A percentile compares a stretch with the other conserved stretches of the same genome.
phyloP scores from a whole-genome alignment of 2,888 invertebrate genomes.

The Lacanobia oleracea region DNA sequence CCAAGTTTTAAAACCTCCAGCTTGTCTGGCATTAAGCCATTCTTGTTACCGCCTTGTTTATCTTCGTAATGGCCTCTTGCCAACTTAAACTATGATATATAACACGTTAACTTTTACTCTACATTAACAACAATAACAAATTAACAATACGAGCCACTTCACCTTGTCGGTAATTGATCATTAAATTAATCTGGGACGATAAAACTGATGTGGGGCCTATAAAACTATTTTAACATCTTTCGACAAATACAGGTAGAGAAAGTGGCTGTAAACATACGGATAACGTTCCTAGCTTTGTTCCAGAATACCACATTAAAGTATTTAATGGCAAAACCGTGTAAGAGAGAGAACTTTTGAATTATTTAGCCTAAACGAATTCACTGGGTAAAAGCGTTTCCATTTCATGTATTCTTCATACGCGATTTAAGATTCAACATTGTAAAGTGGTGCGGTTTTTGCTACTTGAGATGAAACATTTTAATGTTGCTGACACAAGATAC shows the following conservation, averaged over 20 bases:
- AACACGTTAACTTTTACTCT: slow-evolving; percentile 49
- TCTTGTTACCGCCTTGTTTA: slow-evolving; percentile 68
- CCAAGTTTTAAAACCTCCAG: slow-evolving; percentile 63
- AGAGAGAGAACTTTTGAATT: slow-evolving; percentile 24
- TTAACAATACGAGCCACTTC: slow-evolving; percentile 25
- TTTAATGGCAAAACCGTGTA: slow-evolving; percentile 34
- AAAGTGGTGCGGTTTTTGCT: slow-evolving; percentile 34
- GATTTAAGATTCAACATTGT: slow-evolving; percentile 49
- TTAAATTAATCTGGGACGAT: slow-evolving; percentile 11
- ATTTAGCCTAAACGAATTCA: slow-evolving; percentile 32
- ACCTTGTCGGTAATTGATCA: slow-evolving; percentile 14
- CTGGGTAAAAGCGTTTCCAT: slow-evolving; percentile 34
- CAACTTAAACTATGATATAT: slow-evolving; percentile 56
- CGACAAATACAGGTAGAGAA: slow-evolving; percentile 7
- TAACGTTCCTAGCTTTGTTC: not conserved
- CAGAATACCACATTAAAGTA: slow-evolving; percentile 21
- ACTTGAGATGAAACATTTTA: slow-evolving; percentile 33
- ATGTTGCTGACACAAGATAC: slow-evolving; percentile 5
- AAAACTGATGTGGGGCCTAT: not conserved
- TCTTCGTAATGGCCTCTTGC: slow-evolving; percentile 65
- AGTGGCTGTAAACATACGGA: slow-evolving; percentile 5
- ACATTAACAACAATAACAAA: slow-evolving; percentile 39
- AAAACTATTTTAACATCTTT: slow-evolving; percentile 27
- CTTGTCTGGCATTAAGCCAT: slow-evolving; percentile 70
- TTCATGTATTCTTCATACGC: slow-evolving; percentile 42